A percentile compares a stretch with the other conserved stretches of the same genome.
phyloP scores from a whole-genome alignment of 2,888 invertebrate species.

The Agapostemon virescens region DNA sequence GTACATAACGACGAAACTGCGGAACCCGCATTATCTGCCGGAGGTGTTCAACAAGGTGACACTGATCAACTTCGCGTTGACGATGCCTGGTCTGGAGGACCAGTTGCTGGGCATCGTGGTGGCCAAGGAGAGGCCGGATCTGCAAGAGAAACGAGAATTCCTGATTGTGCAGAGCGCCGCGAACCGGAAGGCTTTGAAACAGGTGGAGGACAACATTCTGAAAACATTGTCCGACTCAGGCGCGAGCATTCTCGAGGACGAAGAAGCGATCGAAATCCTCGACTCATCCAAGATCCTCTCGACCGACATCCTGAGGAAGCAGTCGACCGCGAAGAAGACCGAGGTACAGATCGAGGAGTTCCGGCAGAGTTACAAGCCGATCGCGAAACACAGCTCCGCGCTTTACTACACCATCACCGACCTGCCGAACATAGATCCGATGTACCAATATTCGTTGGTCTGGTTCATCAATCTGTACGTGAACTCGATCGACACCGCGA shows the following conservation, averaged over 20 bases:
- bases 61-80: conserved; percentile 85
- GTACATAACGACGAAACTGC: conserved; percentile 82
- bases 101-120: conserved; percentile 84
- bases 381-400: conserved; percentile 83
- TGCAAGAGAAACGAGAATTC: conserved; percentile 84
- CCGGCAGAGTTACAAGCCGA: conserved; percentile 82
- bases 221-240: conserved; percentile 83
- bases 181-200: conserved; percentile 83
- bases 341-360: conserved; percentile 82
- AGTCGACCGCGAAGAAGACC: conserved; percentile 82
- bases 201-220: conserved; percentile 85
- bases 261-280: conserved; percentile 84
- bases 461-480: conserved; percentile 86
- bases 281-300: conserved; percentile 84
- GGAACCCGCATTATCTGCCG: conserved; percentile 83
- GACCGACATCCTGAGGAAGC: conserved; percentile 82
- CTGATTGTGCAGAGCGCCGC: conserved; percentile 82
- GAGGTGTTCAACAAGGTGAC: conserved; percentile 84
- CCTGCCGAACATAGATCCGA: conserved; percentile 83
- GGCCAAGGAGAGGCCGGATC: conserved; percentile 84
- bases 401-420: conserved; percentile 84
- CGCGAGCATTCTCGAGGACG: conserved; percentile 86
- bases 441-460: conserved; percentile 85
- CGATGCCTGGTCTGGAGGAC: conserved; percentile 83
- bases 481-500: conserved; percentile 82